Percentiles rank a stretch among this genome's conserved stretches.
Evolutionary conservation across 2,888 invertebrate genomes (phyloP).

Genomic region (Microdon myrmicae): DNA sequence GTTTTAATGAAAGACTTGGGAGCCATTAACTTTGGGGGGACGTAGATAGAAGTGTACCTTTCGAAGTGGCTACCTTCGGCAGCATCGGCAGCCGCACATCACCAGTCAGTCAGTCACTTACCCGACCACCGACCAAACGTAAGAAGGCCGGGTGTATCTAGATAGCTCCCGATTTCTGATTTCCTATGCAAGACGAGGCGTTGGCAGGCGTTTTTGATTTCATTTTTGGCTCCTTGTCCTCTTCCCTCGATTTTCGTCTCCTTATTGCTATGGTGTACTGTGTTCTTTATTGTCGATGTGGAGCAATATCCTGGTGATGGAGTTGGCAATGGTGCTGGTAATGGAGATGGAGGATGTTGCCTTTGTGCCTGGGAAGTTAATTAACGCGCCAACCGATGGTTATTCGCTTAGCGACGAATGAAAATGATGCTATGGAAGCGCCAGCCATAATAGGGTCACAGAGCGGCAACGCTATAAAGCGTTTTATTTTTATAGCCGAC

Average conservation of each 20-base stretch:
- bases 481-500: conserved; percentile 41
- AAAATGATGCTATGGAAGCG: neutral
- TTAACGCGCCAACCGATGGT: conserved; percentile 47
- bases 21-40: conserved; percentile 59
- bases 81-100: too few relatives aligned
- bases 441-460: conserved; percentile 36
- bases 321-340: too few relatives aligned
- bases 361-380: conserved; percentile 39
- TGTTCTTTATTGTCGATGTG: conserved; percentile 46
- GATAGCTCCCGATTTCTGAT: conserved; percentile 49
- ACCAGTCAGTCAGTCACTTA: conserved; percentile 14
- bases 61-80: too few relatives aligned
- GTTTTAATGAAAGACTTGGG: conserved; percentile 67
- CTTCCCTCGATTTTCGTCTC: conserved; percentile 3
- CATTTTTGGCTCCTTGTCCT: conserved; percentile 30
- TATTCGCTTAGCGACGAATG: conserved; percentile 31
- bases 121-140: conserved; percentile 12
- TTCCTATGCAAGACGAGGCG: conserved; percentile 51
- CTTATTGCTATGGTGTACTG: conserved; percentile 26
- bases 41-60: conserved; percentile 19
- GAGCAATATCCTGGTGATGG: too few relatives aligned
- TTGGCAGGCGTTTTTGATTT: conserved; percentile 52
- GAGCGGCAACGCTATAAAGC: conserved; percentile 33
- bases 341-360: conserved; percentile 2
- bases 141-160: conserved; percentile 26